Percentiles rank a stretch among this genome's conserved stretches.
These are phyloP conservation scores for Porites evermanni DNA, from an alignment of 92 coral and sea anemone species.

Conservation along the genomic window DNA sequence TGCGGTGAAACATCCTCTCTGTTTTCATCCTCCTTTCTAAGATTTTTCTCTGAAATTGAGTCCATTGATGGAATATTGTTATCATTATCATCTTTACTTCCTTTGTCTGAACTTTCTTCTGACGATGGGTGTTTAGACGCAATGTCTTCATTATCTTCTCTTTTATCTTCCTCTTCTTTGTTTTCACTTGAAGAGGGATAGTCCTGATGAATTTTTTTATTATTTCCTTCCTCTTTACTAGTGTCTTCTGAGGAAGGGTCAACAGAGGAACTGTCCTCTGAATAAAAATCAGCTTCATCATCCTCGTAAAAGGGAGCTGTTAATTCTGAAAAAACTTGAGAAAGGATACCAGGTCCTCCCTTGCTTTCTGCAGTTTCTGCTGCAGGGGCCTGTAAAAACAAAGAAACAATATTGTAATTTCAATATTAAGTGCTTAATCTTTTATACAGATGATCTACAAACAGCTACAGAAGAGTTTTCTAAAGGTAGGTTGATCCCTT, in stretches of 20 bases:
- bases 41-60: neutral
- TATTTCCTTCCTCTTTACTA: neutral
- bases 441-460: too few species aligned
- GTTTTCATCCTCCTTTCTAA: neutral
- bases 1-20: neutral
- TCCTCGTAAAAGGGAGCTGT: slow-evolving; percentile 17
- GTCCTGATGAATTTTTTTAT: neutral
- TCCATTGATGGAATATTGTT: neutral
- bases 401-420: neutral
- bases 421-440: too few species aligned
- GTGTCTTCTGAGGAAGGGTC: neutral
- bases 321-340: slow-evolving; percentile 10
- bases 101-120: neutral
- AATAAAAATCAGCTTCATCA: slow-evolving; percentile 24
- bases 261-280: slow-evolving; percentile 14
- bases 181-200: too few species aligned
- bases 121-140: neutral
- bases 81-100: neutral
- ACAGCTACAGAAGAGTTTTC: too few species aligned
- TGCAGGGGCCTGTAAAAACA: slow-evolving; percentile 24
- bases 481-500: too few species aligned
- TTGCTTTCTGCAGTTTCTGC: slow-evolving; percentile 17
- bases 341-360: slow-evolving; percentile 26
- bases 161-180: slow-evolving; percentile 8
- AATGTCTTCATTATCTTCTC: slow-evolving; percentile 11